Percentiles rank a stretch among this genome's conserved stretches.
Conservation (phyloP, 2,113 vertebrate genomes). For the Phoenicopterus ruber region DNA sequence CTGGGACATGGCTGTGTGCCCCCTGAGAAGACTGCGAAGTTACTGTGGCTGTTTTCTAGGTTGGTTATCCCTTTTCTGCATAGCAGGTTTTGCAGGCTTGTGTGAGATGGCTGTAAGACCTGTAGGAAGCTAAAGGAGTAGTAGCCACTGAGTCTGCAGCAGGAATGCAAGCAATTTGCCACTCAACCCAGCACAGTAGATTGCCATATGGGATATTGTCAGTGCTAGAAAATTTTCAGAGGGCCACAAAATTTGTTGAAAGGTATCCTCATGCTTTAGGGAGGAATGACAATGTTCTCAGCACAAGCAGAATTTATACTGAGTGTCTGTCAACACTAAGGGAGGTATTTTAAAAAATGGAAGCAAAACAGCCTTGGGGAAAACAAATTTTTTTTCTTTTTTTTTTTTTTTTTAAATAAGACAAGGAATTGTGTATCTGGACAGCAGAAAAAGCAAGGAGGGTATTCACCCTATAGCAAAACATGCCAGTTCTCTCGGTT, state of each 20-base stretch:
- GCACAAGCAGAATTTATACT: not conserved
- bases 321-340: not conserved
- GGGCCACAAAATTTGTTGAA: not conserved
- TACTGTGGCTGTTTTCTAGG: rapidly evolving
- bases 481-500: not conserved
- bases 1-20: not conserved
- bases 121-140: not conserved
- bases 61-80: not conserved
- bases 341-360: not conserved
- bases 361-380: not conserved
- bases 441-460: not conserved
- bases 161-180: not conserved
- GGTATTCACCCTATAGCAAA: not conserved
- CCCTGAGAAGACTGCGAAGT: not conserved
- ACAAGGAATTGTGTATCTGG: not conserved
- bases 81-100: not conserved
- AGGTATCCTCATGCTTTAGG: not conserved
- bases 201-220: not conserved
- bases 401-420: not conserved
- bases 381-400: not conserved
- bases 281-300: not conserved
- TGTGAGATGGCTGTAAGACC: not conserved
- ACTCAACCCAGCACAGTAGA: not conserved
- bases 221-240: not conserved
- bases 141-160: not conserved